Evolutionary conservation across 2,888 invertebrate genomes (phyloP), one percentile per base, ranked within the genome.

Genomic region (Busseola fusca): DNA sequence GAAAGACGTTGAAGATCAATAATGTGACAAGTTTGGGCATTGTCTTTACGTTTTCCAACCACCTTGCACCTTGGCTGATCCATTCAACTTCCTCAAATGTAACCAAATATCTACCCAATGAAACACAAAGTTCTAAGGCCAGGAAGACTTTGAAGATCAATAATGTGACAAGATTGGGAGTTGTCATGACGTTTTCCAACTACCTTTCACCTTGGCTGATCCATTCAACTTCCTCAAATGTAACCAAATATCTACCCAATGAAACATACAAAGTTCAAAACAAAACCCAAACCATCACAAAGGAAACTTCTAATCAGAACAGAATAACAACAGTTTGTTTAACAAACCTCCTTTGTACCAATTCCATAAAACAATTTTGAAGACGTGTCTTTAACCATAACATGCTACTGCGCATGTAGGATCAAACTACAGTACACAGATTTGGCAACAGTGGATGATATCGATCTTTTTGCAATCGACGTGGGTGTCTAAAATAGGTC

Each of bases 301-400:
- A 77, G 82, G 70, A 74, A 79, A 79, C 64, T 37, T 58, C 67
- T 68, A 77, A 84, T 81, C 73, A 75, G 62, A 73, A 52, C 50
- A 34, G 34, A 77, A 84, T 75, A 80, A 84, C 74, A 83, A 79
- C 40, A 80, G 60, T 65, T 70, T 84, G 84, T 80, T 78, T 68
- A 73, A 78, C 78, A 75, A 64, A 82, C 64, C 72, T 54, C 58
- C 73, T 72, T 75, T 65, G 69, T 71, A 72, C 64, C 54, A 75
- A 82, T 76, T 84, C 64, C 69, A 69, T 65, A 76, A 78, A 84
- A 82, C 83, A 77, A 77, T 83, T 76, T 74, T 58, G 74, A 56
- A 68, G 81, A 86, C 85, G 85, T 86, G 85, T 72, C 67, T 59
- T 25, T 71, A 85, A 69, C 71, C 65, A 72, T 76, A 86, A 85